Percentiles rank a stretch among this genome's conserved stretches.
phyloP scores from a whole-genome alignment of 2,113 vertebrate species.

The Zosterops pallidus region DNA sequence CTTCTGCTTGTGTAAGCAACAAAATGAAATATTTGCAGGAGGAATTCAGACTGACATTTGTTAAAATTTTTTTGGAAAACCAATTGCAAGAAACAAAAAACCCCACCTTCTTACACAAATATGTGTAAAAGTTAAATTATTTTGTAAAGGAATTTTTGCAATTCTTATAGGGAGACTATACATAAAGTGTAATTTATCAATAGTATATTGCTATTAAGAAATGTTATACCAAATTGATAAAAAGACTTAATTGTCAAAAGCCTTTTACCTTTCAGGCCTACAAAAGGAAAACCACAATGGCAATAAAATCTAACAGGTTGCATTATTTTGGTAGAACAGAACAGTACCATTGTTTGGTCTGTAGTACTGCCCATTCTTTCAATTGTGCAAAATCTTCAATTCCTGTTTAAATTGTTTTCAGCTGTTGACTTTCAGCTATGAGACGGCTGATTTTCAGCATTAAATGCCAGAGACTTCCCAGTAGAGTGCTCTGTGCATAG shows the following conservation, averaged over 20 bases:
- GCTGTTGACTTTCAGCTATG: neutral
- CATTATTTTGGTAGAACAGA: neutral
- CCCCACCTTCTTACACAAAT: neutral
- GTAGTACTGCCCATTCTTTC: neutral
- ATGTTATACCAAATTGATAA: neutral
- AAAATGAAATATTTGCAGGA: neutral
- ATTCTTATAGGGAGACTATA: neutral
- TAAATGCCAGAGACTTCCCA: neutral
- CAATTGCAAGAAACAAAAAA: neutral
- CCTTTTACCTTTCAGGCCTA: neutral
- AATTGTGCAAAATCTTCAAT: neutral
- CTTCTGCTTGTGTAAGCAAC: neutral
- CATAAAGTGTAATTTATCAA: neutral
- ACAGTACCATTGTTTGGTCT: neutral
- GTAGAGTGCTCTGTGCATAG: neutral
- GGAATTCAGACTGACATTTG: neutral
- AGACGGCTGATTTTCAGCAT: neutral
- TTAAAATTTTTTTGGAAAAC: neutral
- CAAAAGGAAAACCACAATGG: neutral
- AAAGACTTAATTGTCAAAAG: neutral
- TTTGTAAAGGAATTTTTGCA: neutral
- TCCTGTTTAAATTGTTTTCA: neutral
- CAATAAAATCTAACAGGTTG: neutral
- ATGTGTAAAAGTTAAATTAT: neutral
- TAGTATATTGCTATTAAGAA: neutral